Base-by-base conservation (phyloP, 2,113 vertebrate species). In the Octodon degus region DNA sequence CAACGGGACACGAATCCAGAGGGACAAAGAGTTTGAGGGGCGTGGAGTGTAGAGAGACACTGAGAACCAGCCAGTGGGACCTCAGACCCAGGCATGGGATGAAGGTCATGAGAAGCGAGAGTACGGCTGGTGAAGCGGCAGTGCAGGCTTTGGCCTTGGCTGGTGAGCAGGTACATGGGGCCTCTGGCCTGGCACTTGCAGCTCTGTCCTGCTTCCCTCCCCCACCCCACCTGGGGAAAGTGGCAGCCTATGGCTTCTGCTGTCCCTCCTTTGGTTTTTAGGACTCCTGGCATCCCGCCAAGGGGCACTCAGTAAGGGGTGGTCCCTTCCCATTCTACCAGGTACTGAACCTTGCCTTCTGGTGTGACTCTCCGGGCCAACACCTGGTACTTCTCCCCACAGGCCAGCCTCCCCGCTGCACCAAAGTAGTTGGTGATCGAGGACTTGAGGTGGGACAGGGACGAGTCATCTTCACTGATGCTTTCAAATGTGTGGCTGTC, bases 371-470 rank as follows among this genome's bases (percentile, higher is more conserved):
- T 98, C 8, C 99, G 99, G 0, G 99, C 99, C 98, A 99, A 86
- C 96, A 99, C 99, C 97, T 99, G 99, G 97, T 99, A 99, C 97
- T 99, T 99, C 97, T 99, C 99, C 0, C 99, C 99, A 4, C 99
- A 99, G 86, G 99, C 99, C 96, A 99, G 96, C 58, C 99, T 97
- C 37, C 99, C 99, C 0, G 99, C 99, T 0, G 99, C 99, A 0
- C 99, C 99, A 1, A 99, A 99, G 50, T 99, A 99, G 89, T 98
- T 99, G 97, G 99, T 99, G 98, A 99, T 99, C 89, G 99, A 99
- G 1, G 99, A 99, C 95, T 99, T 99, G 94, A 99, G 99, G 97
- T 99, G 99, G 12, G 99, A 99, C 74, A 99, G 98, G 11, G 99
- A 99, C 0, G 99, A 98, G 86, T 99, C 99, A 0, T 99, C 98